These are phyloP conservation scores for Panthera uncia DNA, from an alignment of 2,113 vertebrate species.

Conservation along the genomic window DNA sequence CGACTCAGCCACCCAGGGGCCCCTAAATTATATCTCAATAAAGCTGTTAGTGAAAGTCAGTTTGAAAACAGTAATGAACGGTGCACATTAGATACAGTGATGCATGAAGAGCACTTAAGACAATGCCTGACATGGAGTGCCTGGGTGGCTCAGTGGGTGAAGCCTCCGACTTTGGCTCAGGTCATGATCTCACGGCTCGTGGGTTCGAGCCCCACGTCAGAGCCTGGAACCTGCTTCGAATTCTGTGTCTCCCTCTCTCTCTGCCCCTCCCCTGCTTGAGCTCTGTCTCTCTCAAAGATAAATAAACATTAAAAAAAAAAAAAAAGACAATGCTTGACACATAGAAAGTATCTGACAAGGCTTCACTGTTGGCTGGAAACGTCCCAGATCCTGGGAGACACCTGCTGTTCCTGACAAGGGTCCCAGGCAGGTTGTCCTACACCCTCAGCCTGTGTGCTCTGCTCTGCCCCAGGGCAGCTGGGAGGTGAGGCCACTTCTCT, in stretches of 20 bases:
- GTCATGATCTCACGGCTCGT: too few species aligned
- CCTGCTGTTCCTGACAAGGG: neutral
- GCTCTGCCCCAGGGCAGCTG: fast-evolving
- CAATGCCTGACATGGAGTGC: neutral
- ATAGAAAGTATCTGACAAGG: neutral
- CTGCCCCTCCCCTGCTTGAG: too few species aligned
- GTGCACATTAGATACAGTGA: neutral
- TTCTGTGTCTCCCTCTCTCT: too few species aligned
- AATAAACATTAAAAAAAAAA: too few species aligned
- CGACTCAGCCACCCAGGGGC: too few species aligned
- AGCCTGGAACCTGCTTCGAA: too few species aligned
- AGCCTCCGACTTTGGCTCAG: too few species aligned
- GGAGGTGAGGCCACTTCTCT: neutral
- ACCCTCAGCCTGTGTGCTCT: fast-evolving
- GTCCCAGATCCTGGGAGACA: neutral
- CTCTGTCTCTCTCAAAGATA: too few species aligned
- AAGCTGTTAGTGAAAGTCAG: neutral
- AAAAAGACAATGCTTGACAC: neutral
- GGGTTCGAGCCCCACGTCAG: too few species aligned
- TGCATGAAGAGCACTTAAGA: neutral
- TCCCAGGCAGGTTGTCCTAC: neutral
- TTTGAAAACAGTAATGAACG: neutral
- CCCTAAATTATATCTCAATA: neutral
- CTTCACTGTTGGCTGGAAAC: neutral
- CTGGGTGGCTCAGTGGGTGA: too few species aligned